phyloP scores from a whole-genome alignment of 2,797 vertebrate species.

The Cynodonichthys magdalenae region DNA sequence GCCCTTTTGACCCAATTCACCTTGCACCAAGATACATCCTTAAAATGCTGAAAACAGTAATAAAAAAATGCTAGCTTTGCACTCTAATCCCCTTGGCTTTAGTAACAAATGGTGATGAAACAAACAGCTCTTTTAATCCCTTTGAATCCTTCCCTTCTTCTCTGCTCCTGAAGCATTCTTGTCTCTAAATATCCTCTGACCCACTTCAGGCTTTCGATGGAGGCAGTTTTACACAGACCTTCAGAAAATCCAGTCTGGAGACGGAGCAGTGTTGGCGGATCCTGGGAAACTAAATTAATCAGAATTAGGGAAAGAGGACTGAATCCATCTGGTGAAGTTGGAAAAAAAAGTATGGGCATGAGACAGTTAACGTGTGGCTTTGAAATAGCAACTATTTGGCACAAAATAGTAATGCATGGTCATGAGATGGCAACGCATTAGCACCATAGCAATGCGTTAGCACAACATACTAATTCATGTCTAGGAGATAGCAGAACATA shows the following conservation, averaged over 20 bases:
- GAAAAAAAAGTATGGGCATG: no score
- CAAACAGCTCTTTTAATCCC: constrained; percentile 56
- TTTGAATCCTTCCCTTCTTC: constrained; percentile 44
- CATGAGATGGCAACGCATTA: no score
- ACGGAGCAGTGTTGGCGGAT: constrained; percentile 20
- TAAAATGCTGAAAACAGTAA: constrained; percentile 26
- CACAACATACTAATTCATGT: no score
- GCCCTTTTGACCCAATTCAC: constrained; percentile 45
- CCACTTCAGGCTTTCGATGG: constrained; percentile 54
- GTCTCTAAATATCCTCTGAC: constrained; percentile 68
- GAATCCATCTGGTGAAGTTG: no score
- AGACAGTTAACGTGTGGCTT: no score
- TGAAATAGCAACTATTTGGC: no score
- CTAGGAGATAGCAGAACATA: no score
- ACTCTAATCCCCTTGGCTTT: constrained; percentile 50
- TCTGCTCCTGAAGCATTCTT: constrained; percentile 30
- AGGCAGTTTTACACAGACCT: constrained; percentile 39
- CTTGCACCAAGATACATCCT: constrained; percentile 20
- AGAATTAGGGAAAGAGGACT: no score
- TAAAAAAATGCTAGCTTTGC: constrained; percentile 26
- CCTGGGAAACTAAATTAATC: not conserved
- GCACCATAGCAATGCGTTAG: no score
- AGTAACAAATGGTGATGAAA: constrained; percentile 55
- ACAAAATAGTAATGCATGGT: no score
- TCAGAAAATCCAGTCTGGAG: constrained; percentile 38